Evolutionary conservation across 1,140 invertebrate genomes (phyloP).

Genomic region (Batillaria attramentaria): DNA sequence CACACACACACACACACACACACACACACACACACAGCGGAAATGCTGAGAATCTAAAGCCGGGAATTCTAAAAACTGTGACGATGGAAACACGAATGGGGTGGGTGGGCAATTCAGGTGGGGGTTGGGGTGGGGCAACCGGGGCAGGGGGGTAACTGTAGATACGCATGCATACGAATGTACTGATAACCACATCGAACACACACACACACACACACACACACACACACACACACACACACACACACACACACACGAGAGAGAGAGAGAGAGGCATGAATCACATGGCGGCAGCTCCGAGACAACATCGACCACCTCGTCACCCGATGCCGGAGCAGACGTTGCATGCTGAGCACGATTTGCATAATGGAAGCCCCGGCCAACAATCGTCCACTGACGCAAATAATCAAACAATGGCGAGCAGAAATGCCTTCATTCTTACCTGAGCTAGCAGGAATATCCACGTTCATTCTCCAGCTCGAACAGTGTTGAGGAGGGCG

Average conservation of each 20-base stretch:
- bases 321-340: not conserved
- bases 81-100: no score
- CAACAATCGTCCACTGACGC: not conserved
- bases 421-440: not conserved
- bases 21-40: conserved; percentile 15
- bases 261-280: not conserved
- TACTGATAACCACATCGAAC: no score
- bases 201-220: not conserved
- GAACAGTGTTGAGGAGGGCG: not conserved
- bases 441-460: not conserved
- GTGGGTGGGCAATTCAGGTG: no score
- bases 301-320: not conserved
- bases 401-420: not conserved
- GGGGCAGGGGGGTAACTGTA: no score
- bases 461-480: not conserved
- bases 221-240: not conserved
- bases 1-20: conserved; percentile 11
- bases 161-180: no score
- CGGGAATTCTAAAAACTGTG: no score
- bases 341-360: not conserved
- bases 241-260: not conserved
- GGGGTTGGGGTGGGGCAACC: no score
- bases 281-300: no score
- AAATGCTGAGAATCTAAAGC: no score
- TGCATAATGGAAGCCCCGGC: not conserved